Evolutionary conservation across 2,888 invertebrate species (phyloP).

Genomic region (Saturnia japonica): DNA sequence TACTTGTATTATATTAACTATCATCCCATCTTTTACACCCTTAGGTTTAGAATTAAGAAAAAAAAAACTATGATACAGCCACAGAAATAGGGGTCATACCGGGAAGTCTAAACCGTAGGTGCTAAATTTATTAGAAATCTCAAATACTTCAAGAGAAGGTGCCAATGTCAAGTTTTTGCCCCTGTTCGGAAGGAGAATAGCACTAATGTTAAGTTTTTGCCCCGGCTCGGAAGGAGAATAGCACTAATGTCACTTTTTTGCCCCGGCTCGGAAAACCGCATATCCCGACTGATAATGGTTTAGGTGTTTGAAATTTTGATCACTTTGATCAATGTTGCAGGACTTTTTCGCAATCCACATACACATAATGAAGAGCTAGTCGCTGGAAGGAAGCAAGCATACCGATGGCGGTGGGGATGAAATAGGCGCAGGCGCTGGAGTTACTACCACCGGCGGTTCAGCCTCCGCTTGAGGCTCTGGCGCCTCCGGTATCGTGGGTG

Average conservation of each 20-base stretch:
- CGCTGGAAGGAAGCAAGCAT: not conserved
- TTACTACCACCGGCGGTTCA: slow-evolving; percentile 65
- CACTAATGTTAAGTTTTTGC: not conserved
- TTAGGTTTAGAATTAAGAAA: too few relatives aligned
- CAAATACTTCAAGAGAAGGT: not conserved
- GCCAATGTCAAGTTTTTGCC: not conserved
- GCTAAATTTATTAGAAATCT: not conserved
- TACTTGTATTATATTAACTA: too few relatives aligned
- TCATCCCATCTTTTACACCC: too few relatives aligned
- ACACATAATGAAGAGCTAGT: too few relatives aligned
- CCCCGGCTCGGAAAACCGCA: not conserved
- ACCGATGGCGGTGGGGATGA: slow-evolving; percentile 26
- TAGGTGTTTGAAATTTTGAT: not conserved
- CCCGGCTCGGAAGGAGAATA: not conserved
- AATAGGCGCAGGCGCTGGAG: slow-evolving; percentile 25
- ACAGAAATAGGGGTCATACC: too few relatives aligned
- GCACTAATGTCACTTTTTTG: not conserved
- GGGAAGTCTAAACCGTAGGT: too few relatives aligned
- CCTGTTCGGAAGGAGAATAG: not conserved
- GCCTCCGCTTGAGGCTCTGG: slow-evolving; percentile 59
- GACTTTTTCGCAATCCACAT: not conserved
- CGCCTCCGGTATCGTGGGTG: slow-evolving; percentile 57
- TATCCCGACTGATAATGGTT: not conserved
- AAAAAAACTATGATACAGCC: too few relatives aligned
- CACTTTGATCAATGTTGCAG: not conserved